These are phyloP conservation scores for Acrossocheilus wenchowensis DNA, from an alignment of 2,797 vertebrate genomes.

Conservation along the genomic window DNA sequence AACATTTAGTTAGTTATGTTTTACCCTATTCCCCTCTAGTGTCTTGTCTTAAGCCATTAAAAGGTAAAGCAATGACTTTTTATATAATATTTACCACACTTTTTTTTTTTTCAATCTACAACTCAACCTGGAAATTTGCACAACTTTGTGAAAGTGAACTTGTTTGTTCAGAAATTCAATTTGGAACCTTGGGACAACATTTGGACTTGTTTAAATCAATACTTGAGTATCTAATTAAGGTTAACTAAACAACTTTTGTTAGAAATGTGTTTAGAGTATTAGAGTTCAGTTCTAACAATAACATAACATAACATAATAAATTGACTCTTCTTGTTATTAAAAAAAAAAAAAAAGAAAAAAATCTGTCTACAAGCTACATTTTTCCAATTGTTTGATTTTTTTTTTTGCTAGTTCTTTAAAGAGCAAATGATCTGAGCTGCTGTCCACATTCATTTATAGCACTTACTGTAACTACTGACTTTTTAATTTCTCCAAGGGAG, in stretches of 20 bases:
- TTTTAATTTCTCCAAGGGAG: neutral
- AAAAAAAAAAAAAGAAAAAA: neutral
- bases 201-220: neutral
- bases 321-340: neutral
- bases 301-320: neutral
- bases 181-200: neutral
- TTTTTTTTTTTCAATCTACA: neutral
- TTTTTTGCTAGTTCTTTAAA: neutral
- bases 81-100: neutral
- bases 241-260: neutral
- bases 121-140: neutral
- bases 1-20: no score
- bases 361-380: neutral
- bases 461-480: neutral
- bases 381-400: neutral
- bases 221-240: neutral
- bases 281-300: neutral
- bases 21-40: neutral
- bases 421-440: neutral
- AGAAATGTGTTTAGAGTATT: neutral
- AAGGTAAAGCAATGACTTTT: neutral
- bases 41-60: neutral
- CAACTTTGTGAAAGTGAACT: neutral
- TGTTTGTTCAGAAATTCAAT: neutral
- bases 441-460: neutral